Percentiles rank a stretch among this genome's conserved stretches.
phyloP scores from a whole-genome alignment of 2,113 vertebrate species.

The Ciconia maguari region DNA sequence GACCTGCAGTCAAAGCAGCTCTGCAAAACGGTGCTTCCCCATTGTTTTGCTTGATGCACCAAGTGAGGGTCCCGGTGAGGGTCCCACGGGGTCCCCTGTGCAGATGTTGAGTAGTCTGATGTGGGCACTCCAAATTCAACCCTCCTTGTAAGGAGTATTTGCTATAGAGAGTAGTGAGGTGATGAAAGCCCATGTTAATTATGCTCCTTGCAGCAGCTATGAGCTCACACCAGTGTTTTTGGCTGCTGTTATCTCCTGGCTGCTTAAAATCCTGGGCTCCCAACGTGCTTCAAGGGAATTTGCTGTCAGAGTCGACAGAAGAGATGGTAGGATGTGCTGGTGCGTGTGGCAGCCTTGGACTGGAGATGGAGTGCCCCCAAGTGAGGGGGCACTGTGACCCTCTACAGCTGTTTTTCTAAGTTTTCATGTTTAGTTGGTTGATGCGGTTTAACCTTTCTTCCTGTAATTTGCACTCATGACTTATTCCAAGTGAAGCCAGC shows the following conservation, averaged over 20 bases:
- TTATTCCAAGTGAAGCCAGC: neutral
- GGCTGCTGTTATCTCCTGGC: neutral
- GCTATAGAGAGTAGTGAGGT: neutral
- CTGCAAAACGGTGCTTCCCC: neutral
- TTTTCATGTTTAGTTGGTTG: neutral
- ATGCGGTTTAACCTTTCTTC: neutral
- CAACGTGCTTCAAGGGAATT: neutral
- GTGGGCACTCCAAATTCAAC: neutral
- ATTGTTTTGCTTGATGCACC: rapidly evolving
- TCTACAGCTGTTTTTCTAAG: neutral
- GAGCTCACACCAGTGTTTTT: neutral
- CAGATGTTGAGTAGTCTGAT: neutral
- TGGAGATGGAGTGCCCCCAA: neutral
- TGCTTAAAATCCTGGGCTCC: neutral
- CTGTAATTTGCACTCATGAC: neutral
- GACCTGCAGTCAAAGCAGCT: neutral
- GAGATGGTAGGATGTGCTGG: neutral
- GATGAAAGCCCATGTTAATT: neutral
- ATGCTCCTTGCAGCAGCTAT: neutral
- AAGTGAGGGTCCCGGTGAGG: rapidly evolving
- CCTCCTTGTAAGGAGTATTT: neutral
- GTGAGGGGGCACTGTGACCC: neutral
- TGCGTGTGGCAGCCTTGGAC: neutral
- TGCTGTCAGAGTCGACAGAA: neutral
- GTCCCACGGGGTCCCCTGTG: neutral